Base-by-base conservation (phyloP, 2,797 vertebrate species). In the Perodicticus potto region DNA sequence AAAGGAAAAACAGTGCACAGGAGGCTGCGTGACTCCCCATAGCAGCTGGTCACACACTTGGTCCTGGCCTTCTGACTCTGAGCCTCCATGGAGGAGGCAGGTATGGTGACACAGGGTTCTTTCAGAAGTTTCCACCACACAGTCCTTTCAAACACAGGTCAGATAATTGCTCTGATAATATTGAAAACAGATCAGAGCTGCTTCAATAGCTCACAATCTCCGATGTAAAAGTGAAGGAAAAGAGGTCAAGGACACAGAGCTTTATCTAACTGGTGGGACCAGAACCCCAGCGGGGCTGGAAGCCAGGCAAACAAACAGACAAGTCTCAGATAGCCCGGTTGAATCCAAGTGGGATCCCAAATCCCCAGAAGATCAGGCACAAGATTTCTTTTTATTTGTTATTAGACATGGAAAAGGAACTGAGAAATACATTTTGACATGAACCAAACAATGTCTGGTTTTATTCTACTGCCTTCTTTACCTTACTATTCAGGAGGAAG, bases 401-500 rank as follows among this genome's bases (percentile, higher is more conserved):
- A 69, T 70, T 78, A 93, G n/a, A 74, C 80, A 37, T 86, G 43
- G 43, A 78, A 92, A 92, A 37, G 19, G 2, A 95, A 73, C 72
- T 85, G 94, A 81, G 80, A 89, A 73, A 74, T n/a, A 7, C 40
- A 95, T 82, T 45, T 76, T 81, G 43, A 70, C 34, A 34, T 63
- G 55, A 86, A 55, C 17, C 16, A 59, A 89, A 65, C 69, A 88
- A 49, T 27, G 29, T 32, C 53, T 76, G 45, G 27, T 77, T 95
- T 93, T 89, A 91, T 78, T 86, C 53, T 86, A 19, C 49, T 93
- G 53, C n/a, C 74, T 76, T 89, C 81, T 89, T 87, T 55, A 65
- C 25, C 14, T 53, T 82, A 80, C n/a, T 93, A 78, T 74, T 76
- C 40, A 0, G 20, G 19, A 10, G 27, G 17, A 53, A 77, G 70